A percentile compares a stretch with the other conserved stretches of the same genome.
phyloP scores from a whole-genome alignment of 2,797 vertebrate genomes.

The Falco columbarius region DNA sequence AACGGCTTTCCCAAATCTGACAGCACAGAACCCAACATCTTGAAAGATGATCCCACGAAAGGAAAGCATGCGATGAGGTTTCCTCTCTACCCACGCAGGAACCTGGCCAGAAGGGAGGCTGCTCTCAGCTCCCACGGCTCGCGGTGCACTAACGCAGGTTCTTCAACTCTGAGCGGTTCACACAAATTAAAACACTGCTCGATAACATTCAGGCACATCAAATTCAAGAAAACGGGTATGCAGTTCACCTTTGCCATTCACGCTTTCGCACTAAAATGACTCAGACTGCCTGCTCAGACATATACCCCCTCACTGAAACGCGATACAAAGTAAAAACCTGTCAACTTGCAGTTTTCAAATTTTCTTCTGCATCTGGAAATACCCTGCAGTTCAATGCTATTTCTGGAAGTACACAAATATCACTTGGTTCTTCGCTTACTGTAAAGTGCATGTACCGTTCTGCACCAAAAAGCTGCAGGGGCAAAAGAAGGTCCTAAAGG shows the following conservation, averaged over 20 bases:
- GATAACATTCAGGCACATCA: neutral
- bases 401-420: neutral
- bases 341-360: neutral
- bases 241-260: neutral
- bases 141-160: accelerated
- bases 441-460: neutral
- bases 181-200: neutral
- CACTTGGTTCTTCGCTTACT: neutral
- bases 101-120: neutral
- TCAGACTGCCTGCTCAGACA: neutral
- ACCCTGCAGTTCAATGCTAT: neutral
- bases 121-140: neutral
- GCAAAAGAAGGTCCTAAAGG: neutral
- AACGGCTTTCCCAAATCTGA: neutral
- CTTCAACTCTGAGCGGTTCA: neutral
- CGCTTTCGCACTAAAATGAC: neutral
- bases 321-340: neutral
- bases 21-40: neutral
- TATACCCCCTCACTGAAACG: neutral
- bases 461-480: neutral
- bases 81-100: accelerated
- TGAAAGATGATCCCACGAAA: neutral
- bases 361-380: neutral
- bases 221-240: neutral
- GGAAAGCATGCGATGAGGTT: accelerated